These are phyloP conservation scores for Drosophila nigromelanica DNA, from an alignment of 1,140 invertebrate genomes.

Conservation along the genomic window DNA sequence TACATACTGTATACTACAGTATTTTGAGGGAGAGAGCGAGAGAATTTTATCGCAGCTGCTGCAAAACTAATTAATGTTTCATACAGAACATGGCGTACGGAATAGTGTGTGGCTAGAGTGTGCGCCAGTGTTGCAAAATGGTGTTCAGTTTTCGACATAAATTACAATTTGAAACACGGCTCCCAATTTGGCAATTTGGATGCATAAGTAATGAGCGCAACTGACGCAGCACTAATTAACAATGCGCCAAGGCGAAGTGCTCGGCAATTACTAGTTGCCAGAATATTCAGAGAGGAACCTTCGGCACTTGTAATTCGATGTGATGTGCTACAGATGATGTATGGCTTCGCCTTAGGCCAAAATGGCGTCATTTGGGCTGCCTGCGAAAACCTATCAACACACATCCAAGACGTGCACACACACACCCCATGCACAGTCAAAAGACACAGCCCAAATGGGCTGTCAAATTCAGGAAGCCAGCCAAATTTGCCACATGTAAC, in stretches of 20 bases:
- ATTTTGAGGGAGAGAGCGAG: conserved; percentile 8
- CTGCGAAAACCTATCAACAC: conserved; percentile 27
- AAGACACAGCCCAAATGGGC: conserved; percentile 16
- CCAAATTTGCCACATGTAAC: conserved; percentile 65
- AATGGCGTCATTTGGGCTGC: conserved; percentile 39
- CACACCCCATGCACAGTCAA: not conserved
- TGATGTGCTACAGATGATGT: conserved; percentile 27
- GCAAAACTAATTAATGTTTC: conserved; percentile 55
- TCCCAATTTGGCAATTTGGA: conserved; percentile 24
- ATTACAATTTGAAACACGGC: conserved; percentile 29
- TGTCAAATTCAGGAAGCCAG: conserved; percentile 58
- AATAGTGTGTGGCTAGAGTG: not conserved
- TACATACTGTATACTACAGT: no score
- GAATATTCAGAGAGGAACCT: not conserved
- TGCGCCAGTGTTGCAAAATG: not conserved
- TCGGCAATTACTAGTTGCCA: conserved; percentile 27
- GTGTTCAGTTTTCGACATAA: conserved; percentile 30
- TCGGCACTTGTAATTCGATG: conserved; percentile 12
- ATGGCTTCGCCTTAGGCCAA: conserved; percentile 35
- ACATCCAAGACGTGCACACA: conserved; percentile 1
- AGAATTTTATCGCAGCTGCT: conserved; percentile 33
- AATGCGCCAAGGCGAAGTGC: conserved; percentile 22
- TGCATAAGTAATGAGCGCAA: conserved; percentile 43
- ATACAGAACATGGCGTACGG: not conserved
- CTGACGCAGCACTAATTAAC: conserved; percentile 40